Evolutionary conservation across 2,113 vertebrate species (phyloP).

Genomic region (Indicator indicator): DNA sequence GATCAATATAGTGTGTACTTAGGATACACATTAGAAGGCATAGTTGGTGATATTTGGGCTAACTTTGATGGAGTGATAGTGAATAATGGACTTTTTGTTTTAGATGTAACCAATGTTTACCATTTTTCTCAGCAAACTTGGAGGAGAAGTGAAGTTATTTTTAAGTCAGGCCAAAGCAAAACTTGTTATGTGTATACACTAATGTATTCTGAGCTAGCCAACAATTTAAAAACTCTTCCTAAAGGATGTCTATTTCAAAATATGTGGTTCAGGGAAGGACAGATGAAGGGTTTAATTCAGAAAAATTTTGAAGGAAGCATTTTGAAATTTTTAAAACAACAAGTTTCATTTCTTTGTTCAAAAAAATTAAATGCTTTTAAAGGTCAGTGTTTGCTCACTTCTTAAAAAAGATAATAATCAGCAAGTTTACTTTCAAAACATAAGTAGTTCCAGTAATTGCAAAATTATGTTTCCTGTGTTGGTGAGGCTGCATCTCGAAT

Average conservation of each 20-base stretch:
- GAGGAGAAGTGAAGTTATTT: neutral
- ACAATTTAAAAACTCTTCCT: neutral
- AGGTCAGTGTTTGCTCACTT: neutral
- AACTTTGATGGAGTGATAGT: neutral
- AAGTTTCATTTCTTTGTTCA: neutral
- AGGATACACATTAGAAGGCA: neutral
- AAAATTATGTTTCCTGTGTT: no score
- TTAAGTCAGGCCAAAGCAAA: neutral
- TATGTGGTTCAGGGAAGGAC: neutral
- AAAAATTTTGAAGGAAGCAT: neutral
- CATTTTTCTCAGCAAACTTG: neutral
- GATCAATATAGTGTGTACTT: neutral
- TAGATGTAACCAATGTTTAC: neutral
- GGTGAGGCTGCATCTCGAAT: no score
- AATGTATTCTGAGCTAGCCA: neutral
- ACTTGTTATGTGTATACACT: neutral
- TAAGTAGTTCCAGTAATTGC: no score
- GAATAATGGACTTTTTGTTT: neutral
- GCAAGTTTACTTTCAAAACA: no score
- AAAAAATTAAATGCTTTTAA: neutral
- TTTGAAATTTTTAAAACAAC: neutral
- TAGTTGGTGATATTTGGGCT: neutral
- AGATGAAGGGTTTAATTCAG: neutral
- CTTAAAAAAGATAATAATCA: no score
- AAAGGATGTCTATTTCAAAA: neutral